Conservation (phyloP, 2,797 vertebrate species). For the Sebastes flavidus region DNA sequence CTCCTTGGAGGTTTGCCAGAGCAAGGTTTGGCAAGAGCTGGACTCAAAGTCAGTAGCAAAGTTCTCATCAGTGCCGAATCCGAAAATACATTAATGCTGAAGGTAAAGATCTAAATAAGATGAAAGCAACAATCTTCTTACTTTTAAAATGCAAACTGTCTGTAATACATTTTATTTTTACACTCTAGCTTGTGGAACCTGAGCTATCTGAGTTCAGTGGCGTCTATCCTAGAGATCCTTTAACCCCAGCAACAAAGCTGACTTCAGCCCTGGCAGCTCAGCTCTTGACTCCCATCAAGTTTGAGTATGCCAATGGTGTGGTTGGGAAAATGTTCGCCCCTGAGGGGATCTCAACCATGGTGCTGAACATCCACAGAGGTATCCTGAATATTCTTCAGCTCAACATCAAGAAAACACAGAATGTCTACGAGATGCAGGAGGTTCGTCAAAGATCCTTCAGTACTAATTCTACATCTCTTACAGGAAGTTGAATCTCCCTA, state of each 20-base stretch:
- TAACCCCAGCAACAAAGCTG: conserved; percentile 77
- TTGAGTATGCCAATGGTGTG: conserved; percentile 80
- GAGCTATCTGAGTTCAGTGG: conserved; percentile 82
- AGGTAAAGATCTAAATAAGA: conserved; percentile 71
- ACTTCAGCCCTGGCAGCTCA: conserved; percentile 71
- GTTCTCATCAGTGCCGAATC: conserved; percentile 78
- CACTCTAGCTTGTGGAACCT: conserved; percentile 72
- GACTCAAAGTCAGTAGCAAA: conserved; percentile 84
- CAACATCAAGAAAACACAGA: conserved; percentile 81
- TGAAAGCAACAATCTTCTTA: neutral
- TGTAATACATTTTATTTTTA: neutral
- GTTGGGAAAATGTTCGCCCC: conserved; percentile 78
- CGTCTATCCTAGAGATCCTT: conserved; percentile 73
- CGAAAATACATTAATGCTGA: conserved; percentile 78
- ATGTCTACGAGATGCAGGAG: conserved; percentile 85
- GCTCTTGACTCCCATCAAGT: conserved; percentile 79
- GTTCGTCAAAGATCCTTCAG: conserved; percentile 58
- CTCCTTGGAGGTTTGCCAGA: conserved; percentile 79
- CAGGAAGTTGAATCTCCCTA: neutral
- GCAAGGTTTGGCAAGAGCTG: conserved; percentile 80
- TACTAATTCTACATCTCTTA: neutral
- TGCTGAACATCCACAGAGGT: conserved; percentile 82
- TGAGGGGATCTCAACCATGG: conserved; percentile 64
- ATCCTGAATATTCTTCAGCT: conserved; percentile 82
- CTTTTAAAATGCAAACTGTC: neutral